phyloP scores from a whole-genome alignment of 2,113 vertebrate species.

The Tor tambroides region DNA sequence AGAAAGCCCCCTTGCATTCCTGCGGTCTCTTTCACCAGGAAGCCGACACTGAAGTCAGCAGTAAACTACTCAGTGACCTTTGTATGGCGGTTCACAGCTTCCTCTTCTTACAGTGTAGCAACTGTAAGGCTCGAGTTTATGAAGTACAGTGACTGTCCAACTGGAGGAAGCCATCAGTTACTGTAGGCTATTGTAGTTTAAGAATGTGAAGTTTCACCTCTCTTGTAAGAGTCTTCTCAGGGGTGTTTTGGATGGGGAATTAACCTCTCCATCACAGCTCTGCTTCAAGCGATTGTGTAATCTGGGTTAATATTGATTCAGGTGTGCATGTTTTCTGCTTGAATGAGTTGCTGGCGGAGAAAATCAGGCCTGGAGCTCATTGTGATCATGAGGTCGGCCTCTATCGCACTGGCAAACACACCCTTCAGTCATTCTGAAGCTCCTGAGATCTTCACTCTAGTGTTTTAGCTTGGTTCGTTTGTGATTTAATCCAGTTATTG shows the following conservation, averaged over 20 bases:
- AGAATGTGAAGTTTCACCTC: background rate
- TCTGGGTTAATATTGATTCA: constrained; percentile 38
- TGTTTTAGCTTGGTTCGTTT: background rate
- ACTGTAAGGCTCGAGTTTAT: constrained; percentile 17
- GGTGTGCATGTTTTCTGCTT: constrained; percentile 23
- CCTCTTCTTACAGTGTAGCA: constrained; percentile 14
- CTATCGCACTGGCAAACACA: background rate
- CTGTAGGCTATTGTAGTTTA: constrained; percentile 1
- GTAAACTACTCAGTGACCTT: constrained; percentile 20
- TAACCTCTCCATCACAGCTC: background rate
- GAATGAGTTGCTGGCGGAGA: background rate
- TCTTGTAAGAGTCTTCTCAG: background rate
- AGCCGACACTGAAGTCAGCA: constrained; percentile 26
- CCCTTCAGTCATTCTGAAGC: background rate
- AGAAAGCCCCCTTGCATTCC: constrained; percentile 41
- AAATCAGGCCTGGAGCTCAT: background rate
- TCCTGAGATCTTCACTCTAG: background rate
- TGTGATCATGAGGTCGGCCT: constrained; percentile 20
- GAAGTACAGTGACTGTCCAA: constrained; percentile 11
- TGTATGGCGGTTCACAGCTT: constrained; percentile 5
- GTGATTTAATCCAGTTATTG: constrained; percentile 36
- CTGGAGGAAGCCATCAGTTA: constrained; percentile 11
- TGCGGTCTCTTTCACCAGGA: constrained; percentile 32
- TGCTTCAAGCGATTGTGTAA: constrained; percentile 8
- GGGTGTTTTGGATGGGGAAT: constrained; percentile 13